These are phyloP conservation scores for Acheta domesticus DNA, from an alignment of 2,888 invertebrate genomes.

Conservation along the genomic window DNA sequence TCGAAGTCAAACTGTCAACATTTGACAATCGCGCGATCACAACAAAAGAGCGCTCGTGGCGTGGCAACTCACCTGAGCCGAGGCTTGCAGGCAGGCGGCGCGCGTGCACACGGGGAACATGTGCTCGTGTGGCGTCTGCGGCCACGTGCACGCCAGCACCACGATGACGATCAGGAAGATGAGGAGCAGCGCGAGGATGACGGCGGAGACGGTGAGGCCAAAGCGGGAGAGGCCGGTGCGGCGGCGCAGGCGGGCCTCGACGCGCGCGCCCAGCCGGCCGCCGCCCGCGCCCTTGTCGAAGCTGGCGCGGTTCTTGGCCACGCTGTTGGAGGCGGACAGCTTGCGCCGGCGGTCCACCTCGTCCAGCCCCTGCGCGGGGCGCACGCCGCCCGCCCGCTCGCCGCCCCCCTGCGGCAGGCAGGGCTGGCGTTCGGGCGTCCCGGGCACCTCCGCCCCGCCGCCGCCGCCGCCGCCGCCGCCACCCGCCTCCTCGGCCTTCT, in stretches of 20 bases:
- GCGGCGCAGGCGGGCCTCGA: conserved; percentile 24
- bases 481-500: background rate
- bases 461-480: background rate
- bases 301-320: background rate
- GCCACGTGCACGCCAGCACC: conserved; percentile 50
- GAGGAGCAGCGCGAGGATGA: conserved; percentile 42
- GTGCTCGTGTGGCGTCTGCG: conserved; percentile 47
- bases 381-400: background rate
- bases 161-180: conserved; percentile 50
- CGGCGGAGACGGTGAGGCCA: conserved; percentile 26
- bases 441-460: background rate
- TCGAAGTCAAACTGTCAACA: too few species aligned
- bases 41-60: too few species aligned
- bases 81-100: conserved; percentile 52
- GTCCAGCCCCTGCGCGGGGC: background rate
- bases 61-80: conserved; percentile 49
- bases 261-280: background rate
- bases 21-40: background rate
- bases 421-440: background rate
- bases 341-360: background rate
- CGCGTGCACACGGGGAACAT: conserved; percentile 49
- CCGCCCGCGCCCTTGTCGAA: background rate
- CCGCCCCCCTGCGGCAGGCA: background rate
- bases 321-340: background rate
- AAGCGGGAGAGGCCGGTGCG: conserved; percentile 28